These are phyloP conservation scores for Psylliodes chrysocephalus DNA, from an alignment of 2,888 invertebrate genomes.

Conservation along the genomic window DNA sequence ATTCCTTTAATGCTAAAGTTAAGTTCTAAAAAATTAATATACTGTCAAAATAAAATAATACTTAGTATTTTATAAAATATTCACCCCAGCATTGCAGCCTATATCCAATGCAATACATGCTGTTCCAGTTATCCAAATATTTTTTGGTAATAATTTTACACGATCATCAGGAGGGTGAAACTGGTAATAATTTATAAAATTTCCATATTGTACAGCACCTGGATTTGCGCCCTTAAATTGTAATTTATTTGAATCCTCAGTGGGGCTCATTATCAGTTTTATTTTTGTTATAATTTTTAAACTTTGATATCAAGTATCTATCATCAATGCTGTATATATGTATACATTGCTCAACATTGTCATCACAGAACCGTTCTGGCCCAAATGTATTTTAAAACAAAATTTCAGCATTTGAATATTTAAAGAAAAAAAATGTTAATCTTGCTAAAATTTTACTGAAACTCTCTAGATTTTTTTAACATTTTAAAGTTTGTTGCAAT, in stretches of 20 bases:
- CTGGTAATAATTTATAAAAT: constrained; percentile 88
- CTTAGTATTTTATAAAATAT: constrained; percentile 36
- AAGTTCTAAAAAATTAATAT: constrained; percentile 67
- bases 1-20: constrained; percentile 70
- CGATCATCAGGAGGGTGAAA: constrained; percentile 80
- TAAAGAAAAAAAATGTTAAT: too few species aligned
- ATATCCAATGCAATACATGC: constrained; percentile 64
- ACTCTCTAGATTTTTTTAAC: too few species aligned
- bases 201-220: constrained; percentile 82
- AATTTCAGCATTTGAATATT: too few species aligned
- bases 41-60: constrained; percentile 4
- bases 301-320: too few species aligned
- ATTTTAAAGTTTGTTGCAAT: too few species aligned
- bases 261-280: background rate
- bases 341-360: too few species aligned
- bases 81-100: constrained; percentile 83
- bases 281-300: too few species aligned
- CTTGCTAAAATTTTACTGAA: too few species aligned
- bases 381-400: too few species aligned
- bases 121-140: constrained; percentile 60
- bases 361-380: too few species aligned
- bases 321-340: too few species aligned
- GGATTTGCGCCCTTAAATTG: constrained; percentile 72
- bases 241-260: constrained; percentile 20
- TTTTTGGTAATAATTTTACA: constrained; percentile 70